These are phyloP conservation scores for Neogobius melanostomus DNA, from an alignment of 2,113 vertebrate genomes.

Conservation along the genomic window DNA sequence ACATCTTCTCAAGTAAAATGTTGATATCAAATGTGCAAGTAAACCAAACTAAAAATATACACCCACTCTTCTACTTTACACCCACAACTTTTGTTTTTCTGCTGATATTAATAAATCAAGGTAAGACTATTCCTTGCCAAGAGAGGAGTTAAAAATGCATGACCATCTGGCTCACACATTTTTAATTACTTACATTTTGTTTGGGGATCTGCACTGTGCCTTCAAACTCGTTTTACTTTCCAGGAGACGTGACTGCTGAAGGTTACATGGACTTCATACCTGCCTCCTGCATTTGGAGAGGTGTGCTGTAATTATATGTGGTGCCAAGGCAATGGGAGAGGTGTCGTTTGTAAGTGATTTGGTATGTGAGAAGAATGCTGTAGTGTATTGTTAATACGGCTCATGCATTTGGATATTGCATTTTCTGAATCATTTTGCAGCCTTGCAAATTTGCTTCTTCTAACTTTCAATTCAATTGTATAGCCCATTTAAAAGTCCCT, in stretches of 20 bases:
- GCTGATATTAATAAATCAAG: slow-evolving; percentile 9
- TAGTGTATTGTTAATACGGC: no score
- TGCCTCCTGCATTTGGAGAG: neutral
- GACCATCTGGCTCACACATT: neutral
- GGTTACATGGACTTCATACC: neutral
- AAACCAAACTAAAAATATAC: neutral
- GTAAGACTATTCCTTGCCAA: slow-evolving; percentile 9
- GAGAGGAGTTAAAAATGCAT: slow-evolving; percentile 8
- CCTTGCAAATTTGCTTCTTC: no score
- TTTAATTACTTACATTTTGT: slow-evolving; percentile 9
- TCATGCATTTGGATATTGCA: no score
- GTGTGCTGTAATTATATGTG: neutral
- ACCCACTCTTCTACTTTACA: neutral
- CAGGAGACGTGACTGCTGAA: neutral
- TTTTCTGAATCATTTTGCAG: no score
- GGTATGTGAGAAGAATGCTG: neutral
- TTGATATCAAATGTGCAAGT: no score
- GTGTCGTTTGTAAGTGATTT: neutral
- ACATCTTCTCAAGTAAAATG: no score
- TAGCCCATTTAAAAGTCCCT: no score
- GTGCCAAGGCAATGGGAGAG: neutral
- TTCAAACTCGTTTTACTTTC: neutral
- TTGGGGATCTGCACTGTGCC: neutral
- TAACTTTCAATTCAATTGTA: no score
- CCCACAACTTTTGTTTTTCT: neutral